Conservation (phyloP, 2,888 invertebrate genomes). For the Strigamia transsilvanica region DNA sequence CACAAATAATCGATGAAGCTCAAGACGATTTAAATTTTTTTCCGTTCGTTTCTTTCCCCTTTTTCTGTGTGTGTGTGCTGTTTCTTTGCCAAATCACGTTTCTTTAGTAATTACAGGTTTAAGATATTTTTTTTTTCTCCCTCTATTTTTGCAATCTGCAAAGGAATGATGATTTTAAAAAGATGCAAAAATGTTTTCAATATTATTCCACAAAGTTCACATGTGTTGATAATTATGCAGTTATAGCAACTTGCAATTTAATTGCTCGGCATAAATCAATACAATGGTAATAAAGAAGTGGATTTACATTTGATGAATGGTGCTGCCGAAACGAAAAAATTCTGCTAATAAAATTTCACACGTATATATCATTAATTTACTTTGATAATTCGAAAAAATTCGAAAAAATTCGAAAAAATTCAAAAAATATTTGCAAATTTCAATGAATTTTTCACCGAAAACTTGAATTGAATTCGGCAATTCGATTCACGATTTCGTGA, state of each 20-base stretch:
- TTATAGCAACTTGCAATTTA: slow-evolving; percentile 34
- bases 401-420: too few relatives aligned
- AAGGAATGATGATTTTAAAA: slow-evolving; percentile 35
- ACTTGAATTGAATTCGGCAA: neutral
- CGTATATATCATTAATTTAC: neutral
- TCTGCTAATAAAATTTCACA: neutral
- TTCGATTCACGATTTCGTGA: too few relatives aligned
- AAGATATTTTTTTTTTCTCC: neutral
- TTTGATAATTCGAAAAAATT: neutral
- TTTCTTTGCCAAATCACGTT: slow-evolving; percentile 38
- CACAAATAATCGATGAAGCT: slow-evolving; percentile 38
- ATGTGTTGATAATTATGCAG: slow-evolving; percentile 35
- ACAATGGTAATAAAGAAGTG: slow-evolving; percentile 28
- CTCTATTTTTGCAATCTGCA: slow-evolving; percentile 32
- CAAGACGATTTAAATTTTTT: slow-evolving; percentile 35
- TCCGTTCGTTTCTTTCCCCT: neutral
- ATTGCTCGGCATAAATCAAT: slow-evolving; percentile 35
- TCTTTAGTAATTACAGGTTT: slow-evolving; percentile 35
- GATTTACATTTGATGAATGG: slow-evolving; percentile 24
- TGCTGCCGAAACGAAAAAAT: neutral
- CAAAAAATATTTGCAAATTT: neutral
- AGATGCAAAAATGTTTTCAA: slow-evolving; percentile 38
- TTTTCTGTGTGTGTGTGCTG: slow-evolving; percentile 7
- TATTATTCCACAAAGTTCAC: slow-evolving; percentile 2
- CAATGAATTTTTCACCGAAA: neutral